These are phyloP conservation scores for Conus ventricosus DNA, from an alignment of 1,140 invertebrate species.

Conservation along the genomic window DNA sequence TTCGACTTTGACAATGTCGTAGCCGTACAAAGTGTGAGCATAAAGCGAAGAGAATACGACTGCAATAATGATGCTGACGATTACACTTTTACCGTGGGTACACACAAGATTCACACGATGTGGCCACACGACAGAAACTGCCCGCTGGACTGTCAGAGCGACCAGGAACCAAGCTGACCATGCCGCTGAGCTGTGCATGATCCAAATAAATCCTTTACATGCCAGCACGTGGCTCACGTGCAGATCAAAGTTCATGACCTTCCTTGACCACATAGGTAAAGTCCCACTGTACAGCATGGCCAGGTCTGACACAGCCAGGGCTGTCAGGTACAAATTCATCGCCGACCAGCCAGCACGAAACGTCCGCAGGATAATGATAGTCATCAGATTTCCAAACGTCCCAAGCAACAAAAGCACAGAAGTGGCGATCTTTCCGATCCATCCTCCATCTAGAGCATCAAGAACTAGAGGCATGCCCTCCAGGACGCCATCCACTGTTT, in stretches of 20 bases:
- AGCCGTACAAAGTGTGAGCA: conserved; percentile 13
- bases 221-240: background rate
- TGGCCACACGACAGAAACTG: conserved; percentile 14
- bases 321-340: conserved; percentile 4
- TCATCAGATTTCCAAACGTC: conserved; percentile 8
- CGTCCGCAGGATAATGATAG: background rate
- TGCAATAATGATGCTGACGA: background rate
- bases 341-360: background rate
- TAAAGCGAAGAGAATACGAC: background rate
- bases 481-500: background rate
- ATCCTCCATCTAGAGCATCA: background rate
- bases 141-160: background rate
- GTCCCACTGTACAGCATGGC: background rate
- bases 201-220: conserved; percentile 11
- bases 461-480: background rate
- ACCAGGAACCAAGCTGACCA: conserved; percentile 19
- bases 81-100: background rate
- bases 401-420: background rate
- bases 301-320: conserved; percentile 9
- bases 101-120: conserved; percentile 2
- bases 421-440: background rate
- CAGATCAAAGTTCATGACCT: background rate
- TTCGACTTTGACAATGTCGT: background rate
- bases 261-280: background rate
- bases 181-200: background rate